A percentile compares a stretch with the other conserved stretches of the same genome.
Conservation (phyloP, 1,140 invertebrate species). For the Pemphigus obesinymphae region DNA sequence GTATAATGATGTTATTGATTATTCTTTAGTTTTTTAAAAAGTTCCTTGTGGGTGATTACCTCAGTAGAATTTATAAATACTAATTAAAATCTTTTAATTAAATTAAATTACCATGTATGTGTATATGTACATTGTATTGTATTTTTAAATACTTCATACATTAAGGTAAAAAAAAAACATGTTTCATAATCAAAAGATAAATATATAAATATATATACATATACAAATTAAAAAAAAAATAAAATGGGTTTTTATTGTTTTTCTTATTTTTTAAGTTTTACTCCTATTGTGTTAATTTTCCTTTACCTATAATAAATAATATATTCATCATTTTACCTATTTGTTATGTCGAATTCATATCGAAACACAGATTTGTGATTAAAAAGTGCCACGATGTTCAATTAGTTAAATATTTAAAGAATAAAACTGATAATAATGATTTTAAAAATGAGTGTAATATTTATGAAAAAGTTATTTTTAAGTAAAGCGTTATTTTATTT, state of each 20-base stretch:
- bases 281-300: neutral
- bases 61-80: slow-evolving; percentile 27
- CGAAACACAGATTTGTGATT: slow-evolving; percentile 39
- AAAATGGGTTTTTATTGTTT: neutral
- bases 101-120: neutral
- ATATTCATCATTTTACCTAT: slow-evolving; percentile 29
- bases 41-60: slow-evolving; percentile 26
- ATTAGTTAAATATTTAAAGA: slow-evolving; percentile 39
- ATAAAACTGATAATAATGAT: slow-evolving; percentile 12
- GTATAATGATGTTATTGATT: slow-evolving; percentile 21
- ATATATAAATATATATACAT: neutral
- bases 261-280: slow-evolving; percentile 26
- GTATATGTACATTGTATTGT: neutral
- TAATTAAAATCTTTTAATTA: neutral
- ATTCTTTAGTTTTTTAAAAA: slow-evolving; percentile 21
- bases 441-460: slow-evolving; percentile 9
- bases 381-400: slow-evolving; percentile 41
- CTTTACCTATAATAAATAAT: slow-evolving; percentile 20
- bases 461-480: slow-evolving; percentile 37
- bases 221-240: neutral
- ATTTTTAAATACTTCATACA: neutral
- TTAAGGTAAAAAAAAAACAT: neutral
- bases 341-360: slow-evolving; percentile 40
- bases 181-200: slow-evolving; percentile 29
- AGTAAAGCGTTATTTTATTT: slow-evolving; percentile 33